Evolutionary conservation across 1,140 invertebrate species (phyloP).

Genomic region (Amphibalanus amphitrite): DNA sequence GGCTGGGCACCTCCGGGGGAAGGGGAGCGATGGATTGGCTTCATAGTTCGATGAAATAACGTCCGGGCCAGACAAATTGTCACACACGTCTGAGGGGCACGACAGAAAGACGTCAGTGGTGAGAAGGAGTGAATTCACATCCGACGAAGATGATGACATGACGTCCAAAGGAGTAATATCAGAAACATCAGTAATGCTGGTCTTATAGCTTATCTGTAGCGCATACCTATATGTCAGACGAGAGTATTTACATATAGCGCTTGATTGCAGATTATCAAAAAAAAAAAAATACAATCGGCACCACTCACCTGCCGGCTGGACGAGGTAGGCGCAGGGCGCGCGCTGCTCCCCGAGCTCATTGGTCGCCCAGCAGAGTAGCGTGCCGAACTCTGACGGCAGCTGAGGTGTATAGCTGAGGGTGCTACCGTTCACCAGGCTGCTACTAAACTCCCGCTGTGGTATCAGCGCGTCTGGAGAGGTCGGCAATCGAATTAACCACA

Average conservation of each 20-base stretch:
- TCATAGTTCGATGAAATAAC: too few species aligned
- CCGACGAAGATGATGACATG: too few species aligned
- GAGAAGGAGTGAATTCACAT: too few species aligned
- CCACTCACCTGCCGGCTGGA: conserved; percentile 43
- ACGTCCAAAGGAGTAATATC: not conserved
- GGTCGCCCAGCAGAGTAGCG: conserved; percentile 64
- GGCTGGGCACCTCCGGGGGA: too few species aligned
- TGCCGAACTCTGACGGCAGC: conserved; percentile 24
- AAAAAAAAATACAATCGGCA: not conserved
- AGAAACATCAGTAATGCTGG: too few species aligned
- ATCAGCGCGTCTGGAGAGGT: too few species aligned
- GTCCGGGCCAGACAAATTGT: too few species aligned
- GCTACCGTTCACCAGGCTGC: conserved; percentile 18
- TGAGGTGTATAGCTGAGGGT: conserved; percentile 22
- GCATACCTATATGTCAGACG: not conserved
- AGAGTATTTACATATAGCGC: not conserved
- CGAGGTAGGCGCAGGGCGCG: conserved; percentile 47
- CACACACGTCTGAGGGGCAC: too few species aligned
- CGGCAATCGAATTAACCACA: too few species aligned
- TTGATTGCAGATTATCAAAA: not conserved
- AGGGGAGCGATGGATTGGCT: too few species aligned
- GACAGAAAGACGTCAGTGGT: too few species aligned
- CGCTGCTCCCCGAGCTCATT: conserved; percentile 47
- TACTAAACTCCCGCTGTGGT: not conserved
- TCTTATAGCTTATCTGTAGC: not conserved